Conservation (phyloP, 2,797 vertebrate species). For the Myotis vivesi region DNA sequence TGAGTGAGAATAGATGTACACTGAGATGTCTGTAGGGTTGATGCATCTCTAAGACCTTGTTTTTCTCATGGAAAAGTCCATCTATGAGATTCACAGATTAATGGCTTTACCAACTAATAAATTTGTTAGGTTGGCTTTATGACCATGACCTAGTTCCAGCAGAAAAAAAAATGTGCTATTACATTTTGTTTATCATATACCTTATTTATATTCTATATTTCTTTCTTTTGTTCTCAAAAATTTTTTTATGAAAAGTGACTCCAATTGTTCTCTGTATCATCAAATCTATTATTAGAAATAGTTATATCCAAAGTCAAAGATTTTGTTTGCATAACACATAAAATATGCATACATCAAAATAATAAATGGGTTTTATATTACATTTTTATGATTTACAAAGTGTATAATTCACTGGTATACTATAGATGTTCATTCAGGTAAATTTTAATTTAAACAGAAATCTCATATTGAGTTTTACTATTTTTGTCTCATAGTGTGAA, state of each 20-base stretch:
- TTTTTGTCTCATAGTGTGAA: not conserved
- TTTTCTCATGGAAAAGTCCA: not conserved
- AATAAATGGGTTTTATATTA: not conserved
- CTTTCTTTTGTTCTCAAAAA: not conserved
- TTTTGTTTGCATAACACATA: not conserved
- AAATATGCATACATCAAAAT: not conserved
- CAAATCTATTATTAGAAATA: not conserved
- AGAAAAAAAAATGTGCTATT: not conserved
- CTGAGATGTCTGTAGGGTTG: not conserved
- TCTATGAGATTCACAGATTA: not conserved
- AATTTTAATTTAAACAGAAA: not conserved
- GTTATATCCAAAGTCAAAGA: not conserved
- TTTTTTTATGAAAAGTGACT: not conserved
- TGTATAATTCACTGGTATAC: not conserved
- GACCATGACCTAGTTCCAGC: not conserved
- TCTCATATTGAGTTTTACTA: not conserved
- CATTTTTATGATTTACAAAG: not conserved
- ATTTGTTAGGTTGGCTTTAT: not conserved
- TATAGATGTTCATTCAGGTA: not conserved
- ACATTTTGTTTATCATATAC: not conserved
- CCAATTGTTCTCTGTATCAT: not conserved
- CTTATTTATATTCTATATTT: not conserved
- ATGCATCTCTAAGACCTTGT: not conserved
- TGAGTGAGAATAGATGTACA: not conserved
- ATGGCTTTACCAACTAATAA: not conserved